Conservation (phyloP, 2,888 invertebrate species). For the Himalopsyche kuldschensis region DNA sequence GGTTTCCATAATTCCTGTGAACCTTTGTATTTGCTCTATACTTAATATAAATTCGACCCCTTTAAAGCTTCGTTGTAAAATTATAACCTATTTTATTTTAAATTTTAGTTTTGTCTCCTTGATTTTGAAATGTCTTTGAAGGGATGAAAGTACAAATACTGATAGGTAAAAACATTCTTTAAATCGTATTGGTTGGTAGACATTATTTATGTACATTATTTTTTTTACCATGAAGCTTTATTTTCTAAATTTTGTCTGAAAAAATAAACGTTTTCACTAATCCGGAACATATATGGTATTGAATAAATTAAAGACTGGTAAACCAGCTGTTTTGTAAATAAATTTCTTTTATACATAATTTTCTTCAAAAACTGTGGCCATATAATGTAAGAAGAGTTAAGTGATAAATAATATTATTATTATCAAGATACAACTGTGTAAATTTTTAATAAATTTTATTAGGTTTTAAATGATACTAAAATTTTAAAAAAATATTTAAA, state of each 20-base stretch:
- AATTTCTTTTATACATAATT: constrained; percentile 33
- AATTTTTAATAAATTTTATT: constrained; percentile 24
- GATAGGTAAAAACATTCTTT: constrained; percentile 29
- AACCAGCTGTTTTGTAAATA: constrained; percentile 36
- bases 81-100: constrained; percentile 4
- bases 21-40: constrained; percentile 39
- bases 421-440: constrained; percentile 30
- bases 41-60: constrained; percentile 22
- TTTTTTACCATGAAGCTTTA: constrained; percentile 10
- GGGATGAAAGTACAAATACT: constrained; percentile 39
- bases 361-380: constrained; percentile 38
- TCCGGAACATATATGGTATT: constrained; percentile 28
- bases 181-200: constrained; percentile 2
- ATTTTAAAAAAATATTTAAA: constrained; percentile 10
- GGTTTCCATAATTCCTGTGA: constrained; percentile 44
- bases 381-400: constrained; percentile 34
- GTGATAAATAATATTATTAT: constrained; percentile 33
- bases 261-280: constrained; percentile 7
- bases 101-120: constrained; percentile 12
- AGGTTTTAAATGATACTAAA: constrained; percentile 12
- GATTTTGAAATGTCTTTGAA: constrained; percentile 19
- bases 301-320: constrained; percentile 35
- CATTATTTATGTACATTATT: constrained; percentile 10
- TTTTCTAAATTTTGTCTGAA: constrained; percentile 9
- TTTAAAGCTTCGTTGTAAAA: neutral